Evolutionary conservation across 2,888 invertebrate species (phyloP).

Genomic region (Chrysina gloriosa): DNA sequence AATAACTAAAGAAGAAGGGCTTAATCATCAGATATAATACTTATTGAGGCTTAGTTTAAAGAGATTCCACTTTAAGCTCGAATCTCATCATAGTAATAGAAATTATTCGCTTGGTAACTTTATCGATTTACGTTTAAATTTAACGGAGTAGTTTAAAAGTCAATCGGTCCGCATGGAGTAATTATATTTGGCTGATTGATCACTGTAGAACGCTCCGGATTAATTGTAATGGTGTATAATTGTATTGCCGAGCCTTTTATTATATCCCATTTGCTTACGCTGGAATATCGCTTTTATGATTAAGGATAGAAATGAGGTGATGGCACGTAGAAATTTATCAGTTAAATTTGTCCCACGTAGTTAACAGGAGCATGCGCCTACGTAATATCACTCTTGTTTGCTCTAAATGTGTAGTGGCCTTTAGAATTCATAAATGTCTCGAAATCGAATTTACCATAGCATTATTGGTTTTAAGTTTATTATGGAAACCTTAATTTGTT

Average conservation of each 20-base stretch:
- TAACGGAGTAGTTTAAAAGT: conserved; percentile 7
- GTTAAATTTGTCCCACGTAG: too few relatives aligned
- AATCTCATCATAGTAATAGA: conserved; percentile 3
- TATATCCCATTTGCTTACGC: conserved; percentile 7
- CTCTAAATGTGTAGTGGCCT: too few relatives aligned
- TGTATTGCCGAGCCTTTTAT: conserved; percentile 20
- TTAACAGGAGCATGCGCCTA: too few relatives aligned
- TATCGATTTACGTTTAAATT: conserved; percentile 17
- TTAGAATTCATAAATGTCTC: too few relatives aligned
- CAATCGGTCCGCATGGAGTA: conserved; percentile 10
- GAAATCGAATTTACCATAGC: too few relatives aligned
- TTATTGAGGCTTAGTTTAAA: background rate
- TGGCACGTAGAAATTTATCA: background rate
- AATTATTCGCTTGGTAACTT: background rate
- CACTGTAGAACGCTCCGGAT: background rate
- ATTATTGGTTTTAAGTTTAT: too few relatives aligned
- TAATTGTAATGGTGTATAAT: conserved; percentile 21
- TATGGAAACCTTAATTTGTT: too few relatives aligned
- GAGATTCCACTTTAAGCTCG: background rate
- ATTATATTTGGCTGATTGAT: conserved; percentile 20
- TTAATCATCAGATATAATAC: background rate
- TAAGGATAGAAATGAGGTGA: background rate
- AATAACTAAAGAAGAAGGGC: background rate
- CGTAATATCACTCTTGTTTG: too few relatives aligned
- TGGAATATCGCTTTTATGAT: background rate